Base-by-base conservation (phyloP, 2,888 invertebrate species). In the Tenthredo livida region DNA sequence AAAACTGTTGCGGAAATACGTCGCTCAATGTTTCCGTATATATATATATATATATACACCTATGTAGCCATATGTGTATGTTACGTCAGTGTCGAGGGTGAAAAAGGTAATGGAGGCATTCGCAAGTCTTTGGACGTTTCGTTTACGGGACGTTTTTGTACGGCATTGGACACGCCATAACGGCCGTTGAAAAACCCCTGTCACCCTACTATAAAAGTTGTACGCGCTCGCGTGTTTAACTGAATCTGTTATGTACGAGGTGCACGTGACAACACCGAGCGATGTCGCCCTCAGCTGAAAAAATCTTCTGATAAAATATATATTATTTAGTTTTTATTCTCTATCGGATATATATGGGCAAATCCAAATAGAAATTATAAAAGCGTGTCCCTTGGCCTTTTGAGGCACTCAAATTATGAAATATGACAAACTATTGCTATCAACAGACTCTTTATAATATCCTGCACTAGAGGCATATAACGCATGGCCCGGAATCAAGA, bases 271-370 rank as follows among this genome's bases (percentile, higher is more conserved):
- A 77, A 77, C 6, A 33, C 50, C 17, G 15, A 86, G 88, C 87
- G 85, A 87, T 88, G 86, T 86, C 15, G 25, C 40, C 33, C 40
- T 15, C 33, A 61, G 88, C 87, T 33, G 33, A 33, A 88, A 89
- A 90, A 91, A 67, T 67, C 17, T 7, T 33, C 0, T 67, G 67
- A 67, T 67, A 6, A 67, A 67, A 67, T 25, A 67, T 17, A 67
- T n/a, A n/a, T 54, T 54, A 54, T 54, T 54, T 54, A 54, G 54
- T 54, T 54, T 54, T n/a, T 54, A 54, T n/a, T 54, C n/a, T 54
- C 9, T n/a, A n/a, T 61, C 21, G 10, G 25, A 25, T 61, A 61
- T 37, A 37, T 37, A 37, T n/a, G n/a, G n/a, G n/a, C n/a, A n/a
- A n/a, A n/a, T n/a, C n/a, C n/a, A n/a, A n/a, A n/a, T n/a, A n/a